A percentile compares a stretch with the other conserved stretches of the same genome.
Conservation (phyloP, 2,888 invertebrate genomes). For the Caradrina kadenii region DNA sequence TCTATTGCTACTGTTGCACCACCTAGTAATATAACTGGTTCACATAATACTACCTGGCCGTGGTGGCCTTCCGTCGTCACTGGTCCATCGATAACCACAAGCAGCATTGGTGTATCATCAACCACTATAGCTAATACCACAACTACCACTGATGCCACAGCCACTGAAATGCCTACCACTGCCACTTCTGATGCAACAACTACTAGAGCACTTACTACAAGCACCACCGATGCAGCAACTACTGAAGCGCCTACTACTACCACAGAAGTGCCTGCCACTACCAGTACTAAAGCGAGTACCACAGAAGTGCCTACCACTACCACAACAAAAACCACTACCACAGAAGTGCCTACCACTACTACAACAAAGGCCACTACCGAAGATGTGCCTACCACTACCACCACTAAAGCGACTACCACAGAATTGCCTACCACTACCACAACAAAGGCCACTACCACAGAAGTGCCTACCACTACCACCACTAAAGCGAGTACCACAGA, state of each 20-base stretch:
- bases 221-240: neutral
- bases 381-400: neutral
- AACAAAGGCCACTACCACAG: neutral
- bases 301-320: neutral
- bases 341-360: neutral
- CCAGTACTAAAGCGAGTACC: neutral
- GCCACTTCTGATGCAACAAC: neutral
- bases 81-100: neutral
- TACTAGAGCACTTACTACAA: neutral
- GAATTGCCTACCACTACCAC: neutral
- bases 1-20: neutral
- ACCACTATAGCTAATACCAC: neutral
- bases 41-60: no score
- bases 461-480: neutral
- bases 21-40: no score
- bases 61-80: no score
- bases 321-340: neutral
- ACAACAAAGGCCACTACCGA: neutral
- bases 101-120: neutral
- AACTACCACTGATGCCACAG: neutral
- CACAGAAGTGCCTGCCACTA: neutral
- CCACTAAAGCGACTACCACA: neutral
- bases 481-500: neutral
- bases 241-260: neutral
- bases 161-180: neutral